Evolutionary conservation across 23 tunicate species (phyloP).

Genomic region (Aplidium turbinatum): DNA sequence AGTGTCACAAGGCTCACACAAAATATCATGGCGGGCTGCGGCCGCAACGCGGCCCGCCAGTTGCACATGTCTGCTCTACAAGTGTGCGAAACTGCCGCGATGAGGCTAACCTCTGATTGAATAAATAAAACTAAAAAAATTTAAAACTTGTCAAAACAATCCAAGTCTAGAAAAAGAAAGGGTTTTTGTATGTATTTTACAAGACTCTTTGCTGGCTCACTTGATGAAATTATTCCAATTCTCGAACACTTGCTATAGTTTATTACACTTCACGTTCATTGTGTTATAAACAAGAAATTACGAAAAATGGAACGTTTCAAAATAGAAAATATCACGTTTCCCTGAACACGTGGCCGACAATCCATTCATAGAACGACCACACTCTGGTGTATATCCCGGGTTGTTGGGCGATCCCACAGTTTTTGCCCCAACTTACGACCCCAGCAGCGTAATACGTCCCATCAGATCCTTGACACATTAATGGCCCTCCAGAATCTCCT

Average conservation of each 20-base stretch:
- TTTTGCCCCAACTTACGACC: conserved; percentile 82
- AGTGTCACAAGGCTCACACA: too few relatives aligned
- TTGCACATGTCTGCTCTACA: too few relatives aligned
- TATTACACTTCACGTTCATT: too few relatives aligned
- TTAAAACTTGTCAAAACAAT: too few relatives aligned
- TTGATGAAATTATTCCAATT: background rate
- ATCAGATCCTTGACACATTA: conserved; percentile 58
- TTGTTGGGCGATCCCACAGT: conserved; percentile 59
- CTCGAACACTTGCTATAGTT: background rate
- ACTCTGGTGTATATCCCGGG: conserved; percentile 83
- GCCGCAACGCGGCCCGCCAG: too few relatives aligned
- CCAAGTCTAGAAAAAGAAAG: too few relatives aligned
- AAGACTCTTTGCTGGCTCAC: too few relatives aligned
- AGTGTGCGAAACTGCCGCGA: too few relatives aligned
- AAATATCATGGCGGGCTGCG: too few relatives aligned
- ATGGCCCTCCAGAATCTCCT: conserved; percentile 88
- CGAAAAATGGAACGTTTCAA: background rate
- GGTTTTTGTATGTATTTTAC: too few relatives aligned
- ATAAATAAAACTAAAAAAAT: too few relatives aligned
- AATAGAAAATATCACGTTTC: background rate
- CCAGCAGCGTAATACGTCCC: conserved; percentile 47
- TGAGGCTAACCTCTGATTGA: too few relatives aligned
- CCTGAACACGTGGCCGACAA: conserved; percentile 15
- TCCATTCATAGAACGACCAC: conserved; percentile 65
- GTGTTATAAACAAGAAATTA: background rate